Evolutionary conservation across 2,797 vertebrate genomes (phyloP).

Genomic region (Sebastes elongatus): DNA sequence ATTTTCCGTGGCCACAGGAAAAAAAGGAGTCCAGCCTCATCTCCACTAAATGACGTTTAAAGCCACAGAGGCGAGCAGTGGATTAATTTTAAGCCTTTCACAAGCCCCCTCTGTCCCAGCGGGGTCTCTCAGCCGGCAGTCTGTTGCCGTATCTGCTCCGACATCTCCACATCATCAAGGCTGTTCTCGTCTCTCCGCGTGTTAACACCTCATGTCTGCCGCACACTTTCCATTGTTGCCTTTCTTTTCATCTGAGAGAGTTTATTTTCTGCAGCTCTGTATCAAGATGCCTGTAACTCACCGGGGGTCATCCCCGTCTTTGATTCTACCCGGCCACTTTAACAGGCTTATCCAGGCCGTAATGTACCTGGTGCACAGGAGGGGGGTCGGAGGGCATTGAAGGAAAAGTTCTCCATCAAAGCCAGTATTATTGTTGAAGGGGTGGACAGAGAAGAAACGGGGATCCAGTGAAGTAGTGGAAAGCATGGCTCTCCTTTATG

Average conservation of each 20-base stretch:
- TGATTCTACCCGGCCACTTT: constrained; percentile 55
- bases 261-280: constrained; percentile 55
- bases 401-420: constrained; percentile 48
- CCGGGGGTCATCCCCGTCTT: constrained; percentile 49
- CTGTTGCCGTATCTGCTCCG: constrained; percentile 38
- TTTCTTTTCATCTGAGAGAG: constrained; percentile 54
- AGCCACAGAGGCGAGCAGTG: constrained; percentile 31
- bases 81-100: constrained; percentile 66
- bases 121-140: constrained; percentile 40
- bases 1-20: constrained; percentile 41
- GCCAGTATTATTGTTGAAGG: constrained; percentile 40
- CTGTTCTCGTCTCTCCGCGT: constrained; percentile 29
- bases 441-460: constrained; percentile 24
- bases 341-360: constrained; percentile 61
- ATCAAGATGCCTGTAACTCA: constrained; percentile 60
- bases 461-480: constrained; percentile 31
- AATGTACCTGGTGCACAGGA: constrained; percentile 54
- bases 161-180: constrained; percentile 44
- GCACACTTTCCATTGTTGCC: constrained; percentile 58
- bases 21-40: constrained; percentile 15
- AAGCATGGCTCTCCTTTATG: constrained; percentile 26
- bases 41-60: constrained; percentile 55
- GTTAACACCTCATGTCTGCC: constrained; percentile 34
- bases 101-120: constrained; percentile 47
- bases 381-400: constrained; percentile 27